Conservation (phyloP, 2,113 vertebrate genomes). For the Gallinago media region DNA sequence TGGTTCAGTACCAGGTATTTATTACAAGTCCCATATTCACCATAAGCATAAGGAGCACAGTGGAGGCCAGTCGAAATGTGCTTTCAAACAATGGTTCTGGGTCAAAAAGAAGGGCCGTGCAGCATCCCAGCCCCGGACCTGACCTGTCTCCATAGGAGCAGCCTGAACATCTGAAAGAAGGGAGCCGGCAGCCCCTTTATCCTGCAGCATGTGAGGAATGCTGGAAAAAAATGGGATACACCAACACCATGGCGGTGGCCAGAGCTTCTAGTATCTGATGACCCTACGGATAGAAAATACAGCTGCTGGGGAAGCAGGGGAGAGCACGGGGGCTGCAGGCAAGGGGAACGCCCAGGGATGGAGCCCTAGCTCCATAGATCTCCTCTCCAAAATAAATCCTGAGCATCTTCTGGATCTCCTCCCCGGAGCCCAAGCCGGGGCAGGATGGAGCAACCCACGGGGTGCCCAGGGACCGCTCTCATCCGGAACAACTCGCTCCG, state of each 20-base stretch:
- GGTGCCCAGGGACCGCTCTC: not conserved
- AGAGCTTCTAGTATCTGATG: not conserved
- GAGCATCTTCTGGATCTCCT: not conserved
- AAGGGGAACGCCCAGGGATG: not conserved
- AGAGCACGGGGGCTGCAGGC: not conserved
- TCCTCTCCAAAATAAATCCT: not conserved
- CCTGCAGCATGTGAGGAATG: not conserved
- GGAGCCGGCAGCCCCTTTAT: not conserved
- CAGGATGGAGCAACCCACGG: not conserved
- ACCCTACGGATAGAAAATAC: not conserved
- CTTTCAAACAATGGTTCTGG: conserved; percentile 12
- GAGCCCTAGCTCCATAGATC: not conserved
- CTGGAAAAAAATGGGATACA: not conserved
- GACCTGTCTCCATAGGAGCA: conserved; percentile 45
- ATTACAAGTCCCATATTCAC: not conserved
- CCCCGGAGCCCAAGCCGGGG: not conserved
- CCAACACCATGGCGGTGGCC: not conserved
- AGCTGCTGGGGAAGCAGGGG: not conserved
- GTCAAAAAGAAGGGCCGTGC: conserved; percentile 5
- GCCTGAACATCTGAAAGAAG: not conserved
- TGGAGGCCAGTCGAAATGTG: conserved; percentile 25
- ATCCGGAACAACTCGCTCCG: not conserved
- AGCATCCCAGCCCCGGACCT: not conserved
- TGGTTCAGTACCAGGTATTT: conserved; percentile 3
- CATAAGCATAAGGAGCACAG: not conserved